phyloP scores from a whole-genome alignment of 2,888 invertebrate genomes.

The Pimpla rufipes region DNA sequence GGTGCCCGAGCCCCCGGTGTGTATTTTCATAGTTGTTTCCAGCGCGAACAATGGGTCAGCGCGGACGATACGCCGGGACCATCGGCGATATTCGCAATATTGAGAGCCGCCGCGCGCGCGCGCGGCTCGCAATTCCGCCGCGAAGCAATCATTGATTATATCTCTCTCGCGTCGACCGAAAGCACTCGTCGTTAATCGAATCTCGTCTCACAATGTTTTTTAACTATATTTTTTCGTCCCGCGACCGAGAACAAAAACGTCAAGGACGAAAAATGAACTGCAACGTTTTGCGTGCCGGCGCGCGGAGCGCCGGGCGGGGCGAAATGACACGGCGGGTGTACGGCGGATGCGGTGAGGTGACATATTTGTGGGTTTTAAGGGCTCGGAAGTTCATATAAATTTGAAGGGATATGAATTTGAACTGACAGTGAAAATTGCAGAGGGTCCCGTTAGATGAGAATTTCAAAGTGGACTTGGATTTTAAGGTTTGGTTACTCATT shows the following conservation, averaged over 20 bases:
- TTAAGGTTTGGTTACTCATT: too few relatives aligned
- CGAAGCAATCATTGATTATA: constrained; percentile 41
- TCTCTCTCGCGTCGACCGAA: constrained; percentile 42
- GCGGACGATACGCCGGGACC: background rate
- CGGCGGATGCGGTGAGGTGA: background rate
- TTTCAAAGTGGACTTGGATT: too few relatives aligned
- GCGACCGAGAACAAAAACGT: constrained; percentile 15
- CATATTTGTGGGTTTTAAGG: background rate
- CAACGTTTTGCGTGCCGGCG: constrained; percentile 17
- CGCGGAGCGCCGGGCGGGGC: background rate
- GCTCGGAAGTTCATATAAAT: background rate
- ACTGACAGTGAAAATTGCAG: too few relatives aligned
- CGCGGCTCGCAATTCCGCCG: constrained; percentile 1
- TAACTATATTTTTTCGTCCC: constrained; percentile 23
- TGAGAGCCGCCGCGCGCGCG: background rate
- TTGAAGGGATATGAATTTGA: background rate
- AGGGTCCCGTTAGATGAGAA: too few relatives aligned
- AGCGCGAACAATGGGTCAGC: constrained; percentile 10
- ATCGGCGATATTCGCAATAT: constrained; percentile 19
- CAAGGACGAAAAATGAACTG: constrained; percentile 21
- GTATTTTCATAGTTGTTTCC: constrained; percentile 53
- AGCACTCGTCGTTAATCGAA: constrained; percentile 61
- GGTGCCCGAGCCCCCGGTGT: constrained; percentile 23
- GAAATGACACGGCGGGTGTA: background rate
- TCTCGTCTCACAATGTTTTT: constrained; percentile 53